Percentiles rank a stretch among this genome's conserved stretches.
These are phyloP conservation scores for Anableps anableps DNA, from an alignment of 2,797 vertebrate genomes.

Conservation along the genomic window DNA sequence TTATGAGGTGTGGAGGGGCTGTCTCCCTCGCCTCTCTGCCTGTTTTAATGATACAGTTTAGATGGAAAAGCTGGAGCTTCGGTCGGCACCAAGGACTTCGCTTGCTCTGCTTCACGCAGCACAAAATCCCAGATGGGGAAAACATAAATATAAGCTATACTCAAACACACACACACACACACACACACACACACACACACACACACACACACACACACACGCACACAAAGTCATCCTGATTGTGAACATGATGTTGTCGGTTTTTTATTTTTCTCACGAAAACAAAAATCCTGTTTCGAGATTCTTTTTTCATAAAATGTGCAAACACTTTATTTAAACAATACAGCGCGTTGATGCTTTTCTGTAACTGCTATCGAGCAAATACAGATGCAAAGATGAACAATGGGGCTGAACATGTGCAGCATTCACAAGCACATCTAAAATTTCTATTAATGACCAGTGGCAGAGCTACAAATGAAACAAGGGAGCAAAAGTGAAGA, in stretches of 20 bases:
- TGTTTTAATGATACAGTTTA: conserved; percentile 81
- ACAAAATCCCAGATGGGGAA: conserved; percentile 23
- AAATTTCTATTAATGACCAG: conserved; percentile 43
- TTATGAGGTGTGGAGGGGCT: conserved; percentile 81
- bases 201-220: background rate
- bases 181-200: background rate
- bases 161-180: background rate
- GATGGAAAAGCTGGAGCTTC: conserved; percentile 77
- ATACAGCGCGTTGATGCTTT: background rate
- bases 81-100: conserved; percentile 73
- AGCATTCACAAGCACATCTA: conserved; percentile 1
- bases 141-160: conserved; percentile 18
- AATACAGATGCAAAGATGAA: background rate
- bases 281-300: background rate
- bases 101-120: conserved; percentile 43
- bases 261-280: background rate
- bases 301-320: background rate
- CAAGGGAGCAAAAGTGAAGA: conserved; percentile 47
- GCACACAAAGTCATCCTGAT: background rate
- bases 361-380: background rate
- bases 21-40: conserved; percentile 71
- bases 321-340: background rate
- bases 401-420: conserved; percentile 5
- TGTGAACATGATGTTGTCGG: background rate
- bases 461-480: conserved; percentile 38